Conservation (phyloP, 2,797 vertebrate genomes). For the Schizopygopsis malacanthus region DNA sequence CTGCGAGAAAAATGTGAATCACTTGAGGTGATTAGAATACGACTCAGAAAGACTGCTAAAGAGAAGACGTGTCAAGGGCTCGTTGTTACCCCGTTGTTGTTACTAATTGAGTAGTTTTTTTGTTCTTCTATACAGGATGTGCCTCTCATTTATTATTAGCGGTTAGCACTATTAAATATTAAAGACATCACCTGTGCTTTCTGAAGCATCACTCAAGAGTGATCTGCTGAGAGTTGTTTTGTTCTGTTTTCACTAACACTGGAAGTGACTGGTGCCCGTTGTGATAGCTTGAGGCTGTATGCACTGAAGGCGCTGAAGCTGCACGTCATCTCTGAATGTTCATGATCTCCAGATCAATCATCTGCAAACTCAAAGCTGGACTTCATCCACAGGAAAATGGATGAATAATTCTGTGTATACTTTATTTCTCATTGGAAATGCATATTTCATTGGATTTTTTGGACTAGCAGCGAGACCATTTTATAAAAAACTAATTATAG, state of each 20-base stretch:
- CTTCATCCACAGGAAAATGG: not conserved
- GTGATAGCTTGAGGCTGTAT: not conserved
- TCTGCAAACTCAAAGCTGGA: not conserved
- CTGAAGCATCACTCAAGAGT: not conserved
- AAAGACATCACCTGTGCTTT: slow-evolving; percentile 21
- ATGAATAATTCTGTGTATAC: not conserved
- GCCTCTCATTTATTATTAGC: slow-evolving; percentile 18
- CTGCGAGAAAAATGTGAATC: slow-evolving; percentile 49
- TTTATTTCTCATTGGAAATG: slow-evolving; percentile 6
- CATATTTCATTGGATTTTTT: not conserved
- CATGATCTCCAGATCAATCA: slow-evolving; percentile 19
- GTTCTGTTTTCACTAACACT: not conserved
- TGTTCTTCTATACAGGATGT: slow-evolving; percentile 5
- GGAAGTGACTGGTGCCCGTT: not conserved
- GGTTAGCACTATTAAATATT: slow-evolving; percentile 22
- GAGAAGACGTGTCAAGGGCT: slow-evolving; percentile 39
- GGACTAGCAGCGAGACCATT: not conserved
- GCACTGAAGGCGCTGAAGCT: slow-evolving; percentile 9
- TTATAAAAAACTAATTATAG: not conserved
- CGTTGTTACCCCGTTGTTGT: slow-evolving; percentile 33
- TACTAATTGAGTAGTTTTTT: slow-evolving; percentile 20
- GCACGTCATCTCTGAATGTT: not conserved
- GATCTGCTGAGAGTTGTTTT: slow-evolving; percentile 16
- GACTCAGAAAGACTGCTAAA: slow-evolving; percentile 28
- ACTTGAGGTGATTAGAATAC: slow-evolving; percentile 45